Conservation (phyloP, 2,888 invertebrate genomes). For the Aethes cnicana region DNA sequence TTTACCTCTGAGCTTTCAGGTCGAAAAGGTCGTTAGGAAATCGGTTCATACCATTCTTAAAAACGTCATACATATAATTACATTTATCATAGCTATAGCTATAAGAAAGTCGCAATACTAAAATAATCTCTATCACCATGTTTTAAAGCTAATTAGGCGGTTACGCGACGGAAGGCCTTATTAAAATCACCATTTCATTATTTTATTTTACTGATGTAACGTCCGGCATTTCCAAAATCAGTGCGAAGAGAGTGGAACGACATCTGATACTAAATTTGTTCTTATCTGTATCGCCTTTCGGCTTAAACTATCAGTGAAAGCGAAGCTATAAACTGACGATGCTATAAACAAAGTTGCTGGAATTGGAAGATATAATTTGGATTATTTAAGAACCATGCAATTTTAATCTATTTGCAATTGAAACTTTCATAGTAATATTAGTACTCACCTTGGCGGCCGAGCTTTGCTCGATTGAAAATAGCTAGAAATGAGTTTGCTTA, state of each 20-base stretch:
- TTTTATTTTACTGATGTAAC: slow-evolving; percentile 17
- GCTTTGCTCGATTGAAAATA: too few species aligned
- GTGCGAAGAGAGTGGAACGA: slow-evolving; percentile 16
- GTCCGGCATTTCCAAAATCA: slow-evolving; percentile 25
- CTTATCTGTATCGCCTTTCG: slow-evolving; percentile 23
- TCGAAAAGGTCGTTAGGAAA: too few species aligned
- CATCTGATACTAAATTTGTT: slow-evolving; percentile 23
- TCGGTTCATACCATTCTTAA: too few species aligned
- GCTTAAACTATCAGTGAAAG: slow-evolving; percentile 24
- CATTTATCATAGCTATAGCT: too few species aligned
- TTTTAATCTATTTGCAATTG: too few species aligned
- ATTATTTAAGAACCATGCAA: too few species aligned
- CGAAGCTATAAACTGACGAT: slow-evolving; percentile 8
- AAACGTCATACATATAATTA: too few species aligned
- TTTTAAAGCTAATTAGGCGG: slow-evolving; percentile 22
- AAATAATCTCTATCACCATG: slow-evolving; percentile 13
- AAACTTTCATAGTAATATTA: too few species aligned
- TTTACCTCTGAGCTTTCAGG: too few species aligned
- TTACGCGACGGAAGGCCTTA: slow-evolving; percentile 9
- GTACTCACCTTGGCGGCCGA: too few species aligned
- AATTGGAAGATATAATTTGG: too few species aligned
- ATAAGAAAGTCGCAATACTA: slow-evolving; percentile 9
- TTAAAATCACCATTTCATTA: slow-evolving; percentile 15
- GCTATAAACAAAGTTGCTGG: not conserved
- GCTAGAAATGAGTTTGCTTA: too few species aligned